Conservation (phyloP, 2,113 vertebrate genomes). For the Oxyruncus cristatus region DNA sequence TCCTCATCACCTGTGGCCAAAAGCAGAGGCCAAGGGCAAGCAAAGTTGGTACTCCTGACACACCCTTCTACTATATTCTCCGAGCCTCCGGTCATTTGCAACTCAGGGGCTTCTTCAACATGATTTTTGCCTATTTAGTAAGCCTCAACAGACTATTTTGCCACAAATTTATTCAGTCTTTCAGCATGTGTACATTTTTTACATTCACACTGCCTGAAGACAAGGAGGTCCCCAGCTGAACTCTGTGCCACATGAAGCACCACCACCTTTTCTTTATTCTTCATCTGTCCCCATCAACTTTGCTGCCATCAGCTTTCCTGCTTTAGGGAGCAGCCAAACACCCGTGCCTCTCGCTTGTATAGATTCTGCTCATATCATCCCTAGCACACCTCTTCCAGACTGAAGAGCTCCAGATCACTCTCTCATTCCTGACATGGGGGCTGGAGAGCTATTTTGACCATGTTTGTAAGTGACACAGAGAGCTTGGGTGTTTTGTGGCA, state of each 20-base stretch:
- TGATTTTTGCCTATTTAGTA: not conserved
- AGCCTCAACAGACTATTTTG: not conserved
- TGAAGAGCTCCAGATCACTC: not conserved
- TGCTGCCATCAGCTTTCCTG: not conserved
- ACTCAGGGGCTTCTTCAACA: not conserved
- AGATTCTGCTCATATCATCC: not conserved
- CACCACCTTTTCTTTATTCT: not conserved
- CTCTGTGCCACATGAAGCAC: not conserved
- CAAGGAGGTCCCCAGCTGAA: not conserved
- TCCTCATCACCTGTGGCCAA: not conserved
- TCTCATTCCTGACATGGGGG: not conserved
- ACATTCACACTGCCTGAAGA: accelerated
- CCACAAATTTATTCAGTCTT: not conserved
- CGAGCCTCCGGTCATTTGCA: not conserved
- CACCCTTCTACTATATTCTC: not conserved
- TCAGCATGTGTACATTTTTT: not conserved
- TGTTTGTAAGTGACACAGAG: not conserved
- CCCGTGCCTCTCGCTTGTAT: not conserved
- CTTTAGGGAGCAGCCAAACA: not conserved
- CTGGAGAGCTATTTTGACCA: not conserved
- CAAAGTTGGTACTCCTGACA: not conserved
- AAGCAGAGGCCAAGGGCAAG: not conserved
- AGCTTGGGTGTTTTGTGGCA: not conserved
- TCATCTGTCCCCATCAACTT: not conserved
- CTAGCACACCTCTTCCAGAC: not conserved